Evolutionary conservation across 2,797 vertebrate genomes (phyloP).

Genomic region (Syngnathus acus): DNA sequence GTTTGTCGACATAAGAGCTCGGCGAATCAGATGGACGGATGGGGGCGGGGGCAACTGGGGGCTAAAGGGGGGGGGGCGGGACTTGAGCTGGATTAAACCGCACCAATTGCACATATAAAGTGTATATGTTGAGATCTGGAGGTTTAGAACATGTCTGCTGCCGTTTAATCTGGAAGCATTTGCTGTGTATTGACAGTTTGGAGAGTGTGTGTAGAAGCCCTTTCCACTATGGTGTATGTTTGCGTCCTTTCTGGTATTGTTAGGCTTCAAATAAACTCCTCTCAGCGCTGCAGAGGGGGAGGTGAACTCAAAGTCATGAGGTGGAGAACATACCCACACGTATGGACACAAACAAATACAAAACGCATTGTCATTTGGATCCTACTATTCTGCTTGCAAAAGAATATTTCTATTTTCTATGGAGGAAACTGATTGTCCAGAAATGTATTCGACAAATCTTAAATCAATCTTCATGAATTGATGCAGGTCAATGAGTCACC

Average conservation of each 20-base stretch:
- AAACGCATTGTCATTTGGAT: not conserved
- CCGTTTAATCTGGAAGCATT: not conserved
- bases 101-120: not conserved
- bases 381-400: not conserved
- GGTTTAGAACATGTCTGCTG: not conserved
- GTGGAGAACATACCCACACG: constrained; percentile 11
- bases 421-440: not conserved
- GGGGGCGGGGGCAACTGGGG: not conserved
- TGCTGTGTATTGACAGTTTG: not conserved
- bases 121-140: not conserved
- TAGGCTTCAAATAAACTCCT: constrained; percentile 40
- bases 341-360: not conserved
- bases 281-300: constrained; percentile 22
- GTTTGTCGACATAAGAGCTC: not conserved
- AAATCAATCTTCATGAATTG: too few relatives aligned
- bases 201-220: not conserved
- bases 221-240: constrained; percentile 8
- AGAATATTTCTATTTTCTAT: too few relatives aligned
- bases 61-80: not conserved
- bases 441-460: too few relatives aligned
- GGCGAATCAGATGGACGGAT: not conserved
- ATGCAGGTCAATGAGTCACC: not conserved
- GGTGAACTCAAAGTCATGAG: constrained; percentile 39
- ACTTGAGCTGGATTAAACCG: constrained; percentile 4
- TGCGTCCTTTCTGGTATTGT: constrained; percentile 26